Conservation (phyloP, 1,140 invertebrate genomes). For the Procambarus clarkii region DNA sequence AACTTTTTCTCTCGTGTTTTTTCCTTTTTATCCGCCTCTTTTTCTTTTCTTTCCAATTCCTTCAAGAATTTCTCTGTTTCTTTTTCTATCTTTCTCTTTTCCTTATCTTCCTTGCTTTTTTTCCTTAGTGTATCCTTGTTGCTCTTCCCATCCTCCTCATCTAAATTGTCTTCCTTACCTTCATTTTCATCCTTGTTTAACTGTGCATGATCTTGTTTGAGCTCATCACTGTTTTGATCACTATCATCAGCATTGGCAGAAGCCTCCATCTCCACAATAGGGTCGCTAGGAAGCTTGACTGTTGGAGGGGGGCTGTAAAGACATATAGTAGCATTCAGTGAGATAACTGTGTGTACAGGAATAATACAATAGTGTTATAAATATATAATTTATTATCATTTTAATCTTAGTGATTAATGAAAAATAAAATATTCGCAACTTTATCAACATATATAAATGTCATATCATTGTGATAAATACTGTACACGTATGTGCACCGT, state of each 20-base stretch:
- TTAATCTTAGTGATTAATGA: no score
- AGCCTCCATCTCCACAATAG: not conserved
- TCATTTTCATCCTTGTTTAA: slow-evolving; percentile 8
- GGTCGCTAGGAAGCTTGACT: not conserved
- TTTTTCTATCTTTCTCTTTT: slow-evolving; percentile 38
- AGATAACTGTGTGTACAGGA: not conserved
- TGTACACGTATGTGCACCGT: no score
- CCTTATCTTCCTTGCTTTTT: slow-evolving; percentile 35
- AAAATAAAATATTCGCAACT: no score
- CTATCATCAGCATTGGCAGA: not conserved
- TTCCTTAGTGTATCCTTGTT: slow-evolving; percentile 4
- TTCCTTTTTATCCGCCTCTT: slow-evolving; percentile 44
- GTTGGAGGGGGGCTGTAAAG: not conserved
- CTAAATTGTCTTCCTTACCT: not conserved
- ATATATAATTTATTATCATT: no score
- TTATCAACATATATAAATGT: no score
- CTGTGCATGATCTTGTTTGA: slow-evolving; percentile 16
- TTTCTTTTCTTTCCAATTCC: slow-evolving; percentile 44
- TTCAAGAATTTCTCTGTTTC: slow-evolving; percentile 38
- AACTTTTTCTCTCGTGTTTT: slow-evolving; percentile 28
- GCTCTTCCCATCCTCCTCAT: slow-evolving; percentile 37
- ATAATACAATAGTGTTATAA: not conserved
- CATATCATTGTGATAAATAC: no score
- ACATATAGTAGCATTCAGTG: not conserved
- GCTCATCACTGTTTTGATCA: slow-evolving; percentile 19